Evolutionary conservation across 2,797 vertebrate genomes (phyloP), one percentile per base, ranked within the genome.

Genomic region (Helicolenus hilgendorfi): DNA sequence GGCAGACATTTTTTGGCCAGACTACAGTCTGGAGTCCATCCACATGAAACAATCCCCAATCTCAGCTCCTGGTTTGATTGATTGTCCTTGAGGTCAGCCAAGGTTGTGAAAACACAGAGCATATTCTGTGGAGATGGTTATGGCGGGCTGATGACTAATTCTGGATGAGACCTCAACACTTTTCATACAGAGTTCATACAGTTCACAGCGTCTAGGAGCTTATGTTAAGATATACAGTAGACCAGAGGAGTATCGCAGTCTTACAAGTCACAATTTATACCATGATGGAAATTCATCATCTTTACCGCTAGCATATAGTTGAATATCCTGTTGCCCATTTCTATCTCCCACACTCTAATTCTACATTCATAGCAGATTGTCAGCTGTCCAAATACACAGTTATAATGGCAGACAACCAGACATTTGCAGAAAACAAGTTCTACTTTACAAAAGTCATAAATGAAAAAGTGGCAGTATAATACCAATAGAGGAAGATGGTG

Each of bases 1-100:
- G 74, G 86, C 79, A 56, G 86, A 85, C 41, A 55, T 77, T 68
- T 49, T 90, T 92, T 90, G 92, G 89, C 91, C 79, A 86, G 93
- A 93, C 92, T 55, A 67, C 58, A 70, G 78, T 83, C 93, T 96
- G 94, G 92, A 95, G 88, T 87, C 62, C 81, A 75, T 95, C 94
- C 93, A 95, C 86, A 84, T 95, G 91, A 94, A 94, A 94, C 89
- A 94, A 86, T 89, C 86, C 84, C 56, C 55, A 84, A 86, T 86
- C 89, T 76, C 78, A 45, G 93, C 89, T 94, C 77, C 85, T 69
- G 79, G 77, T 93, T 88, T 95, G 94, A 95, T 89, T 89, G 91
- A 94, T 95, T 83, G 79, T 86, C 87, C 73, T 64, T 41, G 83
- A 90, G 92, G 88, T 96, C 88, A 80, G 85, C 53, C 62, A 69